phyloP scores from a whole-genome alignment of 1,140 invertebrate genomes.

The Dendrolimus kikuchii region DNA sequence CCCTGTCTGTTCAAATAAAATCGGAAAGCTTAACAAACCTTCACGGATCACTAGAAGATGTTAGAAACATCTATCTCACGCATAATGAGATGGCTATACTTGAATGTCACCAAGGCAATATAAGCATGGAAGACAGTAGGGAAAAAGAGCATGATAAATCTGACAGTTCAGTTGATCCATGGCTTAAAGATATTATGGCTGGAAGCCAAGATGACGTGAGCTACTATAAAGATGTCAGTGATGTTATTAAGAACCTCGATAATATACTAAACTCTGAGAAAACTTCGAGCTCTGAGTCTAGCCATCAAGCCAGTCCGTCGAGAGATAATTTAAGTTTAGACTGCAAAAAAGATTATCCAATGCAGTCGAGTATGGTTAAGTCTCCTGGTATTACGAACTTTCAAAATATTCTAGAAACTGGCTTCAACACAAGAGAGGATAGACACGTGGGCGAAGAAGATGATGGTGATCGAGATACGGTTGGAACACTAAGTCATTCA shows the following conservation, averaged over 20 bases:
- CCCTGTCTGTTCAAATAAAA: slow-evolving; percentile 55
- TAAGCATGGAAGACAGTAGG: slow-evolving; percentile 35
- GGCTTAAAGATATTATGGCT: slow-evolving; percentile 73
- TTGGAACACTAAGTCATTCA: slow-evolving; percentile 59
- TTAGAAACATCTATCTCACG: slow-evolving; percentile 59
- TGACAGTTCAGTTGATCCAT: slow-evolving; percentile 69
- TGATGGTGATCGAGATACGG: slow-evolving; percentile 51
- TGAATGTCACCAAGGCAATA: slow-evolving; percentile 57
- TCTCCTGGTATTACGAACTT: slow-evolving; percentile 62
- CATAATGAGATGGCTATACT: slow-evolving; percentile 51
- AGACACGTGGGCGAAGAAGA: slow-evolving; percentile 37
- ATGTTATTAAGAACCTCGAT: slow-evolving; percentile 78
- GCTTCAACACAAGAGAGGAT: slow-evolving; percentile 30
- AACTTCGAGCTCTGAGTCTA: slow-evolving; percentile 74
- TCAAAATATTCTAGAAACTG: slow-evolving; percentile 54
- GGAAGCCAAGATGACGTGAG: slow-evolving; percentile 70
- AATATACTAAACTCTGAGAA: slow-evolving; percentile 76
- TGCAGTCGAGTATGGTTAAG: slow-evolving; percentile 60
- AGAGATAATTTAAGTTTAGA: slow-evolving; percentile 59
- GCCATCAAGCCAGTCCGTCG: slow-evolving; percentile 71
- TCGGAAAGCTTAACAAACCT: slow-evolving; percentile 74
- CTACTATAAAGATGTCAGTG: slow-evolving; percentile 75
- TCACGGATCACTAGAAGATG: slow-evolving; percentile 75
- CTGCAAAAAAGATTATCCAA: slow-evolving; percentile 59
- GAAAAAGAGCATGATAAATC: slow-evolving; percentile 52